These are phyloP conservation scores for Drosophila neonasuta DNA, from an alignment of 2,888 invertebrate species.

Conservation along the genomic window DNA sequence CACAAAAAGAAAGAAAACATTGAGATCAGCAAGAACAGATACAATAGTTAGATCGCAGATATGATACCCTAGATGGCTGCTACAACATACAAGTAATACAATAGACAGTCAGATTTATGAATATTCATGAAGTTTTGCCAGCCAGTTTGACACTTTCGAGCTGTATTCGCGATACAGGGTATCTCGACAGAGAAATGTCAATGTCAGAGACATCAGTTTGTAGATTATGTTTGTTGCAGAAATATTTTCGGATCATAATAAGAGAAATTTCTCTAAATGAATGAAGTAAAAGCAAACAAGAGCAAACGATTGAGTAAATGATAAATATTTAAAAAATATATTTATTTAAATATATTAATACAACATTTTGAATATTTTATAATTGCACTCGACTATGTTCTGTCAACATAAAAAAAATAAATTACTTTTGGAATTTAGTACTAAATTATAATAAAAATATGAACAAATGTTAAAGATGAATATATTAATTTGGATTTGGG, in stretches of 20 bases:
- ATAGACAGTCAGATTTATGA: not conserved
- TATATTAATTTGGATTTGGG: no score
- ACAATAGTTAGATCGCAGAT: conserved; percentile 7
- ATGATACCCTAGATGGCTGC: conserved; percentile 6
- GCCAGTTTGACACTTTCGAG: not conserved
- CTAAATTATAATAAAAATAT: no score
- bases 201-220: not conserved
- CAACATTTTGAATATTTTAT: no score
- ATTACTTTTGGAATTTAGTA: no score
- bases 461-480: no score
- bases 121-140: conserved; percentile 1
- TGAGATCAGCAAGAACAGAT: conserved; percentile 8
- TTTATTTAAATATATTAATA: not conserved
- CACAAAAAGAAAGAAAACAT: conserved; percentile 16
- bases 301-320: not conserved
- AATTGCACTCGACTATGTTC: no score
- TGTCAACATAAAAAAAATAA: no score
- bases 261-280: not conserved
- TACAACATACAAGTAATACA: not conserved
- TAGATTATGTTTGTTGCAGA: not conserved
- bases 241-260: not conserved
- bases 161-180: conserved; percentile 1
- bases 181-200: conserved; percentile 6
- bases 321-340: not conserved
- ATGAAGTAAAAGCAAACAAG: not conserved